A percentile compares a stretch with the other conserved stretches of the same genome.
Conservation (phyloP, 1,140 invertebrate genomes). For the Drosophila sulfurigaster region DNA sequence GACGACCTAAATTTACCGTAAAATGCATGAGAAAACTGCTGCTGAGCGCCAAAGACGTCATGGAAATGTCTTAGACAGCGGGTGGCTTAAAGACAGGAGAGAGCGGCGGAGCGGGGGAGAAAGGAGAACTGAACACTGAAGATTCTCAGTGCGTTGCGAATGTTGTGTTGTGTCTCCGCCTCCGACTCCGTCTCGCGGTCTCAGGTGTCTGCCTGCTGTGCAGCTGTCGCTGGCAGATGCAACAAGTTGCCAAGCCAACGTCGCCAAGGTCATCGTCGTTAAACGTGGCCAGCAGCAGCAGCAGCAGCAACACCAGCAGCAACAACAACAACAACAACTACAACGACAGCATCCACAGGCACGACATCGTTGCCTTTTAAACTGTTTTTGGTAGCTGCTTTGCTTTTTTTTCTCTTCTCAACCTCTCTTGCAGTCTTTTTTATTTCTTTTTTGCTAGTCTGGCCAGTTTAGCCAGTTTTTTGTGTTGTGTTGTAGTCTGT, state of each 20-base stretch:
- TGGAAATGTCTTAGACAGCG: conserved; percentile 44
- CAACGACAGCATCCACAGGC: conserved; percentile 36
- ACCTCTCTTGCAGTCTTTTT: conserved; percentile 37
- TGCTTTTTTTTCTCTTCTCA: conserved; percentile 49
- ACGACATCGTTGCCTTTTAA: conserved; percentile 40
- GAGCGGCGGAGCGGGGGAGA: neutral
- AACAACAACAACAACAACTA: conserved; percentile 33
- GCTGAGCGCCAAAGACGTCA: conserved; percentile 19
- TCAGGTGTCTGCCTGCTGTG: conserved; percentile 54
- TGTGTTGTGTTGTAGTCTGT: conserved; percentile 10
- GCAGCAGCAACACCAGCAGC: conserved; percentile 7
- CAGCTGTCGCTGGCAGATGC: conserved; percentile 62
- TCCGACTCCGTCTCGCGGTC: conserved; percentile 46
- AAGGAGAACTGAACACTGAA: neutral
- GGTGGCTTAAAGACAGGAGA: conserved; percentile 25
- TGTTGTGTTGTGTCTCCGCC: conserved; percentile 47
- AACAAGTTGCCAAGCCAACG: conserved; percentile 73
- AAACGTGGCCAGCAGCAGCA: conserved; percentile 63
- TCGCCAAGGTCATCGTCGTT: conserved; percentile 77
- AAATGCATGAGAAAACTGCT: conserved; percentile 74
- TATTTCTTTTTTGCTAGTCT: conserved; percentile 48
- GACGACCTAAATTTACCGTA: conserved; percentile 80
- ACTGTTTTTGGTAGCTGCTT: conserved; percentile 67
- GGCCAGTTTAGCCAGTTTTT: conserved; percentile 75
- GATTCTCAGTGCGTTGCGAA: conserved; percentile 45